Percentiles rank a stretch among this genome's conserved stretches.
Conservation (phyloP, 2,113 vertebrate species). For the Psilopsiagon aurifrons region DNA sequence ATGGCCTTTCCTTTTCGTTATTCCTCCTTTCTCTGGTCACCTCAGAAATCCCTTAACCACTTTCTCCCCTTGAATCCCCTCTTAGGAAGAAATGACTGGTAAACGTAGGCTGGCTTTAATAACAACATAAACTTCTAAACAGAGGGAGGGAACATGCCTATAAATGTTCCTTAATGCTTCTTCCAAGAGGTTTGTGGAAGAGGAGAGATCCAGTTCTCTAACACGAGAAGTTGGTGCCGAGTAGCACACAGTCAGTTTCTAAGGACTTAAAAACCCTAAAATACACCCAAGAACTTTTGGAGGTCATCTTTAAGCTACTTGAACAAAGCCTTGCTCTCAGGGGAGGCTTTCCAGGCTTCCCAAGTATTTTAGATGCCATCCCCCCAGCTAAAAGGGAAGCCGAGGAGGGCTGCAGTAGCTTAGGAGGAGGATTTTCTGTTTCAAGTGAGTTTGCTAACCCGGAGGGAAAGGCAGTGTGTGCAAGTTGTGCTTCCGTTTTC, state of each 20-base stretch:
- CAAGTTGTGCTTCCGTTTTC: slow-evolving; percentile 15
- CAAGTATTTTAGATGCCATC: not conserved
- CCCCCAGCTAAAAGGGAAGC: not conserved
- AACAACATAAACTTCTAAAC: not conserved
- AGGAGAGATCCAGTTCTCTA: not conserved
- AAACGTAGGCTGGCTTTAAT: not conserved
- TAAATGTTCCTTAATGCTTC: not conserved
- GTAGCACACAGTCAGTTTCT: not conserved
- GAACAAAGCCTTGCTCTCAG: slow-evolving; percentile 35
- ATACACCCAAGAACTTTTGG: not conserved
- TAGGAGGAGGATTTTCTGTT: not conserved
- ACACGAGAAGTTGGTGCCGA: not conserved
- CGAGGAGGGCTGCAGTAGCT: not conserved
- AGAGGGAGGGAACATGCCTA: not conserved
- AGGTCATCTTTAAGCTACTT: slow-evolving; percentile 36
- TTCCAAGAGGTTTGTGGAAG: not conserved
- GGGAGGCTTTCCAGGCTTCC: not conserved
- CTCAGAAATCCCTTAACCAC: not conserved
- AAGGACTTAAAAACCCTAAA: not conserved
- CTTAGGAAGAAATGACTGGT: not conserved
- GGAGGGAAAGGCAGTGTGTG: not conserved
- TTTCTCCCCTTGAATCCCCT: not conserved
- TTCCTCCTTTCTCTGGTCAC: not conserved
- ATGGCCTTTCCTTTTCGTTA: not conserved
- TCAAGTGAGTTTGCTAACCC: not conserved